A percentile compares a stretch with the other conserved stretches of the same genome.
Conservation (phyloP, 2,888 invertebrate genomes). For the Bembecia ichneumoniformis region DNA sequence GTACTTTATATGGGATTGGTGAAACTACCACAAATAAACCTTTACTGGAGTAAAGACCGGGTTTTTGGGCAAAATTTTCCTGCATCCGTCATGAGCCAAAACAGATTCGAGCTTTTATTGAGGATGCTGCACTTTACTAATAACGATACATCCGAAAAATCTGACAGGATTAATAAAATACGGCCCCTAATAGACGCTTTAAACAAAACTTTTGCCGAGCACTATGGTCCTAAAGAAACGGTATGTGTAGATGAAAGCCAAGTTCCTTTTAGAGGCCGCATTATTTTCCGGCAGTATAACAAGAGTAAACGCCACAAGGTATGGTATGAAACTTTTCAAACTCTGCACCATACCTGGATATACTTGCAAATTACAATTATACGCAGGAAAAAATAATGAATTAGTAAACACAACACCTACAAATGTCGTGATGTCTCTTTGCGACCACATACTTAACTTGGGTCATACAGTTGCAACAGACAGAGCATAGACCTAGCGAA, state of each 20-base stretch:
- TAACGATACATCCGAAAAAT: not conserved
- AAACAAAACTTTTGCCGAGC: not conserved
- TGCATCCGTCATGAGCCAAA: constrained; percentile 12
- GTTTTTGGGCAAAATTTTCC: constrained; percentile 13
- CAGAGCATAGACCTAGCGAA: constrained; percentile 25
- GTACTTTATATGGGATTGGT: constrained; percentile 18
- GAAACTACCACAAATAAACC: constrained; percentile 12
- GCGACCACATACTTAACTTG: constrained; percentile 18
- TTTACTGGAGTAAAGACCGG: constrained; percentile 16
- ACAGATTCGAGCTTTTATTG: constrained; percentile 12
- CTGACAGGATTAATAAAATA: not conserved
- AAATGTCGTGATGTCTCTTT: constrained; percentile 20
- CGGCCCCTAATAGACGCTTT: not conserved
- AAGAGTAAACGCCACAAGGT: constrained; percentile 11
- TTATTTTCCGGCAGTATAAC: constrained; percentile 11
- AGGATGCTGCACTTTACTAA: not conserved
- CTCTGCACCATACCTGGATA: constrained; percentile 17
- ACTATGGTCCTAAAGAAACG: not conserved
- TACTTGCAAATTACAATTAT: constrained; percentile 20
- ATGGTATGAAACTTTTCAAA: constrained; percentile 16
- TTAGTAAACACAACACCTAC: constrained; percentile 17
- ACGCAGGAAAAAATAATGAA: constrained; percentile 23
- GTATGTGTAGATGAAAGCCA: constrained; percentile 1
- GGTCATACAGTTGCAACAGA: constrained; percentile 25
- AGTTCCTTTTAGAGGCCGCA: constrained; percentile 7